Conservation (phyloP, 2,888 invertebrate species). For the Chydorus sphaericus region DNA sequence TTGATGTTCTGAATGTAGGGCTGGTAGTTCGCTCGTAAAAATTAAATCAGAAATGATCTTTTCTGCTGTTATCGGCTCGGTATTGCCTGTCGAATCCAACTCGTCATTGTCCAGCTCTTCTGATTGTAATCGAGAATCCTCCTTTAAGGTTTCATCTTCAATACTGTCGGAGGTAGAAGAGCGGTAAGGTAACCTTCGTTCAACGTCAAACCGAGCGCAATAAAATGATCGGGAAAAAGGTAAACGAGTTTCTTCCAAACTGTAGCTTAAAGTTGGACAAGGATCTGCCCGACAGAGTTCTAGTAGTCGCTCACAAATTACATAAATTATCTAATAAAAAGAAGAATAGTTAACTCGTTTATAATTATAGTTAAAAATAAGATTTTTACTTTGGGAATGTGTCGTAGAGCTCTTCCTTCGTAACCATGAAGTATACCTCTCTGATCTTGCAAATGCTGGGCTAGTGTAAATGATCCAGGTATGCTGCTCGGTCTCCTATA, state of each 20-base stretch:
- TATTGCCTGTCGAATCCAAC: too few relatives aligned
- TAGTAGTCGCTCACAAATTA: slow-evolving; percentile 59
- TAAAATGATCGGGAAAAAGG: slow-evolving; percentile 43
- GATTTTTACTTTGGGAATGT: slow-evolving; percentile 54
- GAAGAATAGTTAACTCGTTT: not conserved
- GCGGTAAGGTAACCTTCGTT: slow-evolving; percentile 22
- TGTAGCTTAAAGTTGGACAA: not conserved
- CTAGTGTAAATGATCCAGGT: slow-evolving; percentile 43
- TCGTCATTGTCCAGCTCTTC: too few relatives aligned
- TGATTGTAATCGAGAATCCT: too few relatives aligned
- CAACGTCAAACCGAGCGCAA: slow-evolving; percentile 21
- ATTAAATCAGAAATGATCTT: too few relatives aligned
- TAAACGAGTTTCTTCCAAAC: slow-evolving; percentile 25
- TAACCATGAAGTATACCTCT: slow-evolving; percentile 57
- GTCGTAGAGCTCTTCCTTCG: slow-evolving; percentile 56
- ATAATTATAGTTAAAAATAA: not conserved
- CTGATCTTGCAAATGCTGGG: slow-evolving; percentile 53
- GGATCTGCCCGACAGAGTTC: slow-evolving; percentile 40
- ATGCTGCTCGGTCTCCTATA: not conserved
- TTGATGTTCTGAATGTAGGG: too few relatives aligned
- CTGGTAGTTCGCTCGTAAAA: too few relatives aligned
- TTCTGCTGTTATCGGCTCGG: too few relatives aligned
- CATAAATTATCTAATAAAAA: slow-evolving; percentile 48
- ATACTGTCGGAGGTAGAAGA: slow-evolving; percentile 19
- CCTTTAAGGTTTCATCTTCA: too few relatives aligned